Evolutionary conservation across 2,113 vertebrate species (phyloP), one percentile per base, ranked within the genome.

Genomic region (Triplophysa dalaica): DNA sequence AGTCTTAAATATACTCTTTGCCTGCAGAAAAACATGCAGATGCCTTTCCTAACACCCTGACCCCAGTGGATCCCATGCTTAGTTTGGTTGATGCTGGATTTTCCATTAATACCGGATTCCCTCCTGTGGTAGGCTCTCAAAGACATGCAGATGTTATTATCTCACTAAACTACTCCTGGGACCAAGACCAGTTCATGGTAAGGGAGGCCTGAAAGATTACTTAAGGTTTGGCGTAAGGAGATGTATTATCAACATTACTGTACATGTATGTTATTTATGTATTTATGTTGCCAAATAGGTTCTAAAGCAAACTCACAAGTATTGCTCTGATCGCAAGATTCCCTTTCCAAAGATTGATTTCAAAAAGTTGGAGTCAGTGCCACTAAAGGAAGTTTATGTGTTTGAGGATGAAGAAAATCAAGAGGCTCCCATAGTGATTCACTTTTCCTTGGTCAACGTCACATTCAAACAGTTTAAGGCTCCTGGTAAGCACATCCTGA

Each of bases 1-100:
- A 6, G n/a, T 21, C 8, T 3, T 63, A n/a, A 50, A 12, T 50
- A 50, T 22, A n/a, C 3, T 38, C 17, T 22, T 24, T 63, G 19
- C 21, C 5, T 41, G 79, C 84, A 97, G 95, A 92, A 45, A 90
- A 87, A 33, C 88, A 94, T 41, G 89, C 93, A 26, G 95, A 96
- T 0, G 81, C 85, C 0, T 91, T 90, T 83, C 95, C 95, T 58
- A 93, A 94, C 82, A 77, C 81, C 54, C 85, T 97, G 90, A 96
- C 95, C 0, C 95, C 95, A 0, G 61, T 62, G 3, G 90, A 94
- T 77, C 83, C 90, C 26, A 82, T 89, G 5, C 91, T 96, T 2
- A 89, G 89, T 67, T 89, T 96, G 78, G 90, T 96, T 79, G 96
- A 97, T 74, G 87, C 94, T 0, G 96, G 94, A 21, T 94, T 93